Conservation (phyloP, 2,797 vertebrate species). For the Cossypha caffra region DNA sequence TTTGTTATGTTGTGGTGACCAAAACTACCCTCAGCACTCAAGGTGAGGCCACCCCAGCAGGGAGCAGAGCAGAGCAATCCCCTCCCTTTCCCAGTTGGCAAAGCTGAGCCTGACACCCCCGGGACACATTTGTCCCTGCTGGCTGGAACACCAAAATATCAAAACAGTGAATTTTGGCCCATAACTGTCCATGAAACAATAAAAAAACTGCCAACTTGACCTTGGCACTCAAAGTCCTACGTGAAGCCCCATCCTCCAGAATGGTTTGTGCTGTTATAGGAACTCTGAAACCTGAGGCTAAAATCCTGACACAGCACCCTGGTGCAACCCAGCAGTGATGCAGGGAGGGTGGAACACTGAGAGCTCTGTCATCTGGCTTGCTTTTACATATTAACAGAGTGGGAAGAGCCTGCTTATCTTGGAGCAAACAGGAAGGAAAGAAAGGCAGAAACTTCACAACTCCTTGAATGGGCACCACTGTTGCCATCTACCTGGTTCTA, state of each 20-base stretch:
- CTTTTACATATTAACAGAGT: not conserved
- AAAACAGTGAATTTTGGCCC: not conserved
- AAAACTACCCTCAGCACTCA: fast-evolving
- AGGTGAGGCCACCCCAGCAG: fast-evolving
- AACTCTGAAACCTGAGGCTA: not conserved
- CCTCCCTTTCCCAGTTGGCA: too few species aligned
- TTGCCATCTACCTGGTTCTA: not conserved
- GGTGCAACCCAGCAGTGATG: not conserved
- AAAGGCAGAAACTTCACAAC: not conserved
- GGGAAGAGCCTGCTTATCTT: not conserved
- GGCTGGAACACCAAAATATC: not conserved
- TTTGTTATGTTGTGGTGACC: not conserved
- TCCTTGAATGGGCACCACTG: not conserved
- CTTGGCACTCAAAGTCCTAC: not conserved
- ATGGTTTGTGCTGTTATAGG: not conserved
- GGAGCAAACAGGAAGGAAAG: not conserved
- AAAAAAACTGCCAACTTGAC: not conserved
- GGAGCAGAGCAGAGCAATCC: not conserved
- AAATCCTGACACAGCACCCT: not conserved
- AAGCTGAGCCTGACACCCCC: not conserved
- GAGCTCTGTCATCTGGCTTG: not conserved
- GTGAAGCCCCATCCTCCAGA: not conserved
- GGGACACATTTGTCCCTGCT: fast-evolving
- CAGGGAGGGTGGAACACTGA: not conserved
- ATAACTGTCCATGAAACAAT: not conserved